A percentile compares a stretch with the other conserved stretches of the same genome.
Evolutionary conservation across 1,140 invertebrate species (phyloP).

Genomic region (Elymnias hypermnestra): DNA sequence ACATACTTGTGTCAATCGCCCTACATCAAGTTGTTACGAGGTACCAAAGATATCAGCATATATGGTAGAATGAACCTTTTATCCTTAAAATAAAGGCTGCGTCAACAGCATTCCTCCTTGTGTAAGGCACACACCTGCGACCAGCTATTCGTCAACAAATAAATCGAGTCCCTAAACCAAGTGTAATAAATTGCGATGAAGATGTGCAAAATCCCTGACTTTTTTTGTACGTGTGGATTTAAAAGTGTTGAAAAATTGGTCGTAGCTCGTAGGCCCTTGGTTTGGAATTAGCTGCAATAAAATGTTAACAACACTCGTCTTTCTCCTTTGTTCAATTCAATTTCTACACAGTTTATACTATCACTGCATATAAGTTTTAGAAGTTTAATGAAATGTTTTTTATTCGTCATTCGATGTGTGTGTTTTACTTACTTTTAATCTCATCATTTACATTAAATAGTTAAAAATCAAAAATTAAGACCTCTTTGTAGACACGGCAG

Average conservation of each 20-base stretch:
- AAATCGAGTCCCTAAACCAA: constrained; percentile 29
- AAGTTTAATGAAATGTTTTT: too few species aligned
- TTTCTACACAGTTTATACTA: too few species aligned
- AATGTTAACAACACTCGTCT: too few species aligned
- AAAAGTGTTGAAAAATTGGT: not conserved
- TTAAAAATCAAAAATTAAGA: too few species aligned
- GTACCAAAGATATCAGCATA: not conserved
- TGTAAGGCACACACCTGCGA: constrained; percentile 31
- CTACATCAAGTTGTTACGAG: constrained; percentile 34
- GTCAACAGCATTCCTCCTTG: not conserved
- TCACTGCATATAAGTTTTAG: too few species aligned
- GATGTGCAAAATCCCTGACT: constrained; percentile 16
- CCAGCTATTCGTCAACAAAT: constrained; percentile 36
- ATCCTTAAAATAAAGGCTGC: constrained; percentile 2
- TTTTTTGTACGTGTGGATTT: constrained; percentile 6
- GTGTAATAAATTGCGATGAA: constrained; percentile 24
- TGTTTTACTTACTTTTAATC: too few species aligned
- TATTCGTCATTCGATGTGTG: too few species aligned
- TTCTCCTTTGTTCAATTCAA: too few species aligned
- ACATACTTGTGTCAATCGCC: constrained; percentile 40
- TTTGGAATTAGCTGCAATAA: too few species aligned
- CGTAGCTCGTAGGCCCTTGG: too few species aligned
- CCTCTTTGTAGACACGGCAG: too few species aligned
- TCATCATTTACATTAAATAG: too few species aligned
- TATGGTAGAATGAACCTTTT: constrained; percentile 13